phyloP scores from a whole-genome alignment of 2,888 invertebrate species.

The Trissolcus brochymenae region DNA sequence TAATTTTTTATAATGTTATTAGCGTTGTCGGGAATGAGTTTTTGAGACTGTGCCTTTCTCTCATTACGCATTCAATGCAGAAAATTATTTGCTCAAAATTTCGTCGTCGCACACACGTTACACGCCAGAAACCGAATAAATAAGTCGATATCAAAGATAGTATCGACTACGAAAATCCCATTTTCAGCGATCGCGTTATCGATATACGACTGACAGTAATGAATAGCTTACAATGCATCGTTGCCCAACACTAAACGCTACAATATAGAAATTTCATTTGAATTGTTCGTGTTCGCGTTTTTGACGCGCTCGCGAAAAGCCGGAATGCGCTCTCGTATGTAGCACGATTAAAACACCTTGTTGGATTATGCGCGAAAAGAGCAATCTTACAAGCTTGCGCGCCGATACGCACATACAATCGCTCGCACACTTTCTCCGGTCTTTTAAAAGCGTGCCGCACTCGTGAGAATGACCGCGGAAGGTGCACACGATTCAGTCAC shows the following conservation, averaged over 20 bases:
- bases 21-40: conserved; percentile 26
- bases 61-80: conserved; percentile 44
- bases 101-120: conserved; percentile 29
- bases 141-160: conserved; percentile 50
- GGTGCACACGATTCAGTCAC: conserved; percentile 9
- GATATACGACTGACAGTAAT: conserved; percentile 46
- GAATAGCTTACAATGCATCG: conserved; percentile 34
- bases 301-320: conserved; percentile 38
- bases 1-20: conserved; percentile 3
- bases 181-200: conserved; percentile 35
- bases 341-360: conserved; percentile 53
- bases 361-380: conserved; percentile 55
- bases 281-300: conserved; percentile 41
- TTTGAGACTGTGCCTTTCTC: conserved; percentile 36
- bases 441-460: conserved; percentile 56
- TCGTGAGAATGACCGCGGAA: conserved; percentile 55
- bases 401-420: conserved; percentile 28
- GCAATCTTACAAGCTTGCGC: conserved; percentile 43
- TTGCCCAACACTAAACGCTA: conserved; percentile 48
- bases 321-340: conserved; percentile 39
- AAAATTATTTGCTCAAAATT: conserved; percentile 46
- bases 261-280: conserved; percentile 49
- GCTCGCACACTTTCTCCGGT: conserved; percentile 50
- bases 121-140: conserved; percentile 39
- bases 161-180: conserved; percentile 41